phyloP scores from a whole-genome alignment of 1,140 invertebrate species.

The Drosophila bifasciata region DNA sequence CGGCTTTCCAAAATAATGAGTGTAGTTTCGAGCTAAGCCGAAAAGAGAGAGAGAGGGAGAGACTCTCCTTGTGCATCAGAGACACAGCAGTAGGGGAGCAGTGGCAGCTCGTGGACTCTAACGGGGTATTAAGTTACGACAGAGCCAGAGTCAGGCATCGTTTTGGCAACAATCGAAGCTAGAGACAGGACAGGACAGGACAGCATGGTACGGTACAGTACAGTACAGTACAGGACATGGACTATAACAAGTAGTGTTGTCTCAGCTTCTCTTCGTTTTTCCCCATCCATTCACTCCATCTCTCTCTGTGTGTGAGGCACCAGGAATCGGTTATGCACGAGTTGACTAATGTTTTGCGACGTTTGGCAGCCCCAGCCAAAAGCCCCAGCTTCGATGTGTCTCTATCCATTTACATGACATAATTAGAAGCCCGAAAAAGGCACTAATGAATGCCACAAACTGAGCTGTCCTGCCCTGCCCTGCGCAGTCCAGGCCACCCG shows the following conservation, averaged over 20 bases:
- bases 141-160: conserved; percentile 11
- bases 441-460: conserved; percentile 69
- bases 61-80: conserved; percentile 25
- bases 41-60: too few species aligned
- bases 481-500: too few species aligned
- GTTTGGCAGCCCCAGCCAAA: conserved; percentile 21
- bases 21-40: conserved; percentile 27
- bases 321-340: conserved; percentile 66
- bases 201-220: too few species aligned
- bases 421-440: conserved; percentile 69
- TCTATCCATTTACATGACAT: conserved; percentile 64
- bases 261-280: background rate
- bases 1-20: conserved; percentile 54
- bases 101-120: conserved; percentile 12
- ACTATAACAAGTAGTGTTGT: too few species aligned
- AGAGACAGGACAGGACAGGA: too few species aligned
- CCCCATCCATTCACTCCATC: background rate
- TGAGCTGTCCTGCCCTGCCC: conserved; percentile 39
- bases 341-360: conserved; percentile 60
- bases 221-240: too few species aligned
- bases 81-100: background rate
- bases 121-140: conserved; percentile 50
- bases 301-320: conserved; percentile 15
- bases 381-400: conserved; percentile 18
- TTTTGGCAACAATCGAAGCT: conserved; percentile 45